Conservation (phyloP, 1,140 invertebrate species). For the Samia ricini region DNA sequence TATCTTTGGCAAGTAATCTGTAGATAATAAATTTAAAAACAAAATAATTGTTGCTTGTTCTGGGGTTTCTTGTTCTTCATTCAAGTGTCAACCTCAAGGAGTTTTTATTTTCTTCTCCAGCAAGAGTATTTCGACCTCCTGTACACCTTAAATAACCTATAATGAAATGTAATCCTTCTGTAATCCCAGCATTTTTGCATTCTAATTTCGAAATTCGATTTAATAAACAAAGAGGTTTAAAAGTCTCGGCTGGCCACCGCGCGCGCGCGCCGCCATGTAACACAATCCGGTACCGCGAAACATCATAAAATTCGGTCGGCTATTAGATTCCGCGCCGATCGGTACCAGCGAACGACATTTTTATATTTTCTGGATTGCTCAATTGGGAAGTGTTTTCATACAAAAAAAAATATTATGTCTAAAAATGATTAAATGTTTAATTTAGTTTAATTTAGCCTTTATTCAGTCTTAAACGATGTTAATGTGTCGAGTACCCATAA, state of each 20-base stretch:
- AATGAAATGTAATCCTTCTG: constrained; percentile 4
- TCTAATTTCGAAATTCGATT: constrained; percentile 44
- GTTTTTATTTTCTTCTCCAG: too few relatives aligned
- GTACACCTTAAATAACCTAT: too few relatives aligned
- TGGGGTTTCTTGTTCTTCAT: too few relatives aligned
- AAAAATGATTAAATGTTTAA: too few relatives aligned
- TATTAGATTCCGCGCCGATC: constrained; percentile 51
- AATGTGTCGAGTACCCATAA: too few relatives aligned
- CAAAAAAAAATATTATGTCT: neutral
- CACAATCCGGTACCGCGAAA: constrained; percentile 63
- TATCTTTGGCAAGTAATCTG: too few relatives aligned
- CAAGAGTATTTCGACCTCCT: too few relatives aligned
- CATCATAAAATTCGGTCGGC: constrained; percentile 60
- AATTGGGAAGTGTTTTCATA: neutral
- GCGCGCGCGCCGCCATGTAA: constrained; percentile 51
- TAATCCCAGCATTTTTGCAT: neutral
- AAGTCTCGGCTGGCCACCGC: constrained; percentile 27
- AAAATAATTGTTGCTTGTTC: too few relatives aligned
- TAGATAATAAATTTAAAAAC: too few relatives aligned
- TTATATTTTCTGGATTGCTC: constrained; percentile 36
- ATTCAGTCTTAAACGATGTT: too few relatives aligned
- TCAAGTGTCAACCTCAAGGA: too few relatives aligned
- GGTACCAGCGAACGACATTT: constrained; percentile 54
- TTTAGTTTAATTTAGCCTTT: too few relatives aligned
- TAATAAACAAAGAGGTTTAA: constrained; percentile 40